A percentile compares a stretch with the other conserved stretches of the same genome.
phyloP scores from a whole-genome alignment of 2,888 invertebrate genomes.

The Hyles lineata region DNA sequence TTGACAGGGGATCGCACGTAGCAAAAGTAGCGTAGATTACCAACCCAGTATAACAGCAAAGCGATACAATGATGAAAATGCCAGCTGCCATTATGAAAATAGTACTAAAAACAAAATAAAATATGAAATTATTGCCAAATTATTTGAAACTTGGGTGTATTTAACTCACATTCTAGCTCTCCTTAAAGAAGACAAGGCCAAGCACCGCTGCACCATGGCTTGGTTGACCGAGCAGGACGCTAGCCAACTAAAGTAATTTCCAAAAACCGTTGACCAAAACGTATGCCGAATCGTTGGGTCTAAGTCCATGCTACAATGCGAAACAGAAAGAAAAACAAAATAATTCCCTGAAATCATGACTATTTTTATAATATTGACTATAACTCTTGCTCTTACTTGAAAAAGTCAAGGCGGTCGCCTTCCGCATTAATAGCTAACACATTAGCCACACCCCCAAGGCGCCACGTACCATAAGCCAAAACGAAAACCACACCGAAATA shows the following conservation, averaged over 20 bases:
- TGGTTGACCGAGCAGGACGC: slow-evolving; percentile 94
- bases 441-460: slow-evolving; percentile 86
- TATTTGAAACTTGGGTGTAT: neutral
- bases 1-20: slow-evolving; percentile 93
- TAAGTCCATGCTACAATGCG: slow-evolving; percentile 86
- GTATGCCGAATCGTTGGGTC: slow-evolving; percentile 92
- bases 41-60: slow-evolving; percentile 94
- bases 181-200: slow-evolving; percentile 89
- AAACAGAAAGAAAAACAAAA: neutral
- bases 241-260: slow-evolving; percentile 92
- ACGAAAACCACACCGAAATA: slow-evolving; percentile 88
- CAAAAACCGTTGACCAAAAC: slow-evolving; percentile 91
- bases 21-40: slow-evolving; percentile 94
- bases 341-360: neutral
- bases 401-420: slow-evolving; percentile 88
- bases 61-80: slow-evolving; percentile 88
- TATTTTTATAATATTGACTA: neutral
- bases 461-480: slow-evolving; percentile 86
- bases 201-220: slow-evolving; percentile 93
- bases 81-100: slow-evolving; percentile 91
- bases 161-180: slow-evolving; percentile 88
- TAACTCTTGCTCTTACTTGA: slow-evolving; percentile 85
- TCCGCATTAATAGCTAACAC: slow-evolving; percentile 86
- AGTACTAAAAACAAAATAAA: slow-evolving; percentile 82
- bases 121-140: neutral